These are phyloP conservation scores for Erebia ligea DNA, from an alignment of 2,888 invertebrate genomes.

Conservation along the genomic window DNA sequence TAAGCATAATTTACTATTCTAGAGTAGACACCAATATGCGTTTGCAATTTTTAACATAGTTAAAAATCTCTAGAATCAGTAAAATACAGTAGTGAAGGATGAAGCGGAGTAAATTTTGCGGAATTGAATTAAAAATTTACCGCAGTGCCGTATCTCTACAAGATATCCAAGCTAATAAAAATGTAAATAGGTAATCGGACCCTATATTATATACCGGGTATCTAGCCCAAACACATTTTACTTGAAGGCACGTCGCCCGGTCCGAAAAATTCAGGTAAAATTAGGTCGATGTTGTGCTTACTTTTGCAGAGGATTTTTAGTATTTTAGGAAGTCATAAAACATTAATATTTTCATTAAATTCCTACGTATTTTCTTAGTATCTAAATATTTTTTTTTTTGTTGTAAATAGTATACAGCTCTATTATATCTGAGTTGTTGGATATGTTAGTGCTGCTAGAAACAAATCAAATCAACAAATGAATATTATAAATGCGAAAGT, in stretches of 20 bases:
- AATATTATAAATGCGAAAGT: no score
- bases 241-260: background rate
- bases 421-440: no score
- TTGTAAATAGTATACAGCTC: no score
- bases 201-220: background rate
- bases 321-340: background rate
- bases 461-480: no score
- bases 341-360: no score
- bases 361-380: no score
- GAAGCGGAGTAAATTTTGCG: background rate
- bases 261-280: background rate
- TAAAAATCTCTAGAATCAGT: background rate
- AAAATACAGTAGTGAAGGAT: background rate
- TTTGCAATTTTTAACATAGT: background rate
- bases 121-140: background rate
- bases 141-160: background rate
- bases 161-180: conserved; percentile 4
- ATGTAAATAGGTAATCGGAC: conserved; percentile 5
- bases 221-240: conserved; percentile 1
- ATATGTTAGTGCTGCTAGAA: no score
- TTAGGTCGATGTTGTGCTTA: background rate
- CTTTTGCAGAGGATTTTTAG: background rate
- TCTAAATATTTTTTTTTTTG: no score
- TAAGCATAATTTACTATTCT: no score
- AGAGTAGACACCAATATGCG: no score